Base-by-base conservation (phyloP, 2,888 invertebrate species). In the Drosophila pseudotalamancana region DNA sequence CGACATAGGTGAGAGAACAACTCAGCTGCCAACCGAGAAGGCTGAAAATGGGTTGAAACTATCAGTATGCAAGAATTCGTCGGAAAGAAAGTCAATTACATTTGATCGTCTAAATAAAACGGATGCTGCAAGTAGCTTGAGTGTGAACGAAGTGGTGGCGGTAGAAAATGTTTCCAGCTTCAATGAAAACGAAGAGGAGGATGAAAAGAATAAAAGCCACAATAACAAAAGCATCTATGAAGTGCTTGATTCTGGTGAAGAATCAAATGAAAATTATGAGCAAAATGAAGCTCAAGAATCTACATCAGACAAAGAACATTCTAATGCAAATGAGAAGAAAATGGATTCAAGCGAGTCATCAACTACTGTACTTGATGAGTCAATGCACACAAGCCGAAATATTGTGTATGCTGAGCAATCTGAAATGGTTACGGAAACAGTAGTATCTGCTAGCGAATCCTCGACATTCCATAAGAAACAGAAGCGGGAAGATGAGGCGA, bases 21-120 rank as follows among this genome's bases (percentile, higher is more conserved):
- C 1, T 18, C 9, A 39, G 25, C 18, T 14, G 6, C 4, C 8
- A n/a, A 4, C 2, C 11, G 8, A 6, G n/a, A 21, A 3, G 3
- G 0, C 14, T 1, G 12, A 16, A 9, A 31, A 50, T 2, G 6
- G 39, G 11, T 14, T 32, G 4, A 29, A 32, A 1, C 1, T 16
- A n/a, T 21, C 16, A 3, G 27, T 8, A 18, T 21, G 34, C 27
- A 18, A 14, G 6, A 16, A 12, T 0, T 35, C 34, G 4, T 11
- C 11, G 4, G 14, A 18, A 6, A 4, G 12, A 6, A 57, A 64
- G 6, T 6, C 70, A 2, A 72, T 65, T 32, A 60, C 77, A 0
- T 74, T 76, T 0, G 70, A 77, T 39, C 54, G 56, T 1, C 59
- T 81, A 4, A 76, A 81, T 25, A 76, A 81, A 68, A 74, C 79